Conservation (phyloP, 2,113 vertebrate genomes). For the Coracopsis vasa region DNA sequence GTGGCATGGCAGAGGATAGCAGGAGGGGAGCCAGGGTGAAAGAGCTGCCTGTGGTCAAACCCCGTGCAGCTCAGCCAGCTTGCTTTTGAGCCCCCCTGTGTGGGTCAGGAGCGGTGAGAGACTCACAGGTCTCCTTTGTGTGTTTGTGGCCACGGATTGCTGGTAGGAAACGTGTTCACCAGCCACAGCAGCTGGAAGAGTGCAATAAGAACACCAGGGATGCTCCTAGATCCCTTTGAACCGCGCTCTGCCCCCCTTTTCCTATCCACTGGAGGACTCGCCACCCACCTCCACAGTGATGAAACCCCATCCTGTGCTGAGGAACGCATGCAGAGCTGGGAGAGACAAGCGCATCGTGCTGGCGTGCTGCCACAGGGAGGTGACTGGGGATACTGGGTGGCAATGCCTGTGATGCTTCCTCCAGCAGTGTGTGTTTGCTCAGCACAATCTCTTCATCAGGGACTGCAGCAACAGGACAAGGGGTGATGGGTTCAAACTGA, state of each 20-base stretch:
- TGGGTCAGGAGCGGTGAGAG: not conserved
- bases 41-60: not conserved
- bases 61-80: not conserved
- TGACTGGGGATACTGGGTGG: not conserved
- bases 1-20: fast-evolving
- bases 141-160: not conserved
- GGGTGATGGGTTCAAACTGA: not conserved
- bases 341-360: fast-evolving
- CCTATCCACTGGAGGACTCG: not conserved
- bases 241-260: not conserved
- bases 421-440: not conserved
- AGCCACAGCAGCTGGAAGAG: not conserved
- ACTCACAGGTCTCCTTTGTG: fast-evolving
- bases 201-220: not conserved
- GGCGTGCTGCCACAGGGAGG: fast-evolving
- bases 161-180: not conserved
- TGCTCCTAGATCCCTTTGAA: not conserved
- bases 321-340: not conserved
- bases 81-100: not conserved
- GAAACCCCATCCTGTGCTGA: not conserved
- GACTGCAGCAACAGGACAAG: not conserved
- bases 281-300: fast-evolving
- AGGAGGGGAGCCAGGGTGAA: not conserved
- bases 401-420: not conserved
- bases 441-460: not conserved